Base-by-base conservation (phyloP, 2,888 invertebrate species). In the Merodon equestris region DNA sequence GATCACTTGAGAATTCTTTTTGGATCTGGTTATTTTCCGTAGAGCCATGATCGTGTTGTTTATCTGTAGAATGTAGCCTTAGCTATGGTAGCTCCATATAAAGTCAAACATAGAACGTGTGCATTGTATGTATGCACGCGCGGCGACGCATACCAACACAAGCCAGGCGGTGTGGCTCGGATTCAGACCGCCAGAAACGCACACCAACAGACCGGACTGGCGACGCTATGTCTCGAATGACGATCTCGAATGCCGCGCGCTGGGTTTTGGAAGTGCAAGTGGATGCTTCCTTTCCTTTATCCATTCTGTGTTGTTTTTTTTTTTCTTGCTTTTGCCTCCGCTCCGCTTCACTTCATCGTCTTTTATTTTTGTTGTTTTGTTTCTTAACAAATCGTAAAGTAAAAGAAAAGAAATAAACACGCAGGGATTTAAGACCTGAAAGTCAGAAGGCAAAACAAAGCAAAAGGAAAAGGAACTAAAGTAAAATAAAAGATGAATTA, bases 191-290 rank as follows among this genome's bases (percentile, higher is more conserved):
- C 64, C 74, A 79, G 64, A 60, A 64, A 79, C 79, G 64, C 74
- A 79, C 79, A 79, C 79, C 9, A 70, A 14, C 17, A 60, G 60
- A 74, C 63, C 15, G 74, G 64, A 79, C 79, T 79, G 79, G 79
- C 79, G 79, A 79, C 79, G 79, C 74, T 79, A 79, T 79, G 79
- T 79, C 79, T 79, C 79, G 79, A 67, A 79, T 74, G 79, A 74
- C 79, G 74, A 74, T 79, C 79, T 70, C 74, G 70, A 70, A 50
- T 68, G 68, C 63, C 68, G 67, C 63, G 67, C 77, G 15, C 38
- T 67, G 74, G 66, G 45, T 72, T 72, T 72, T 10, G 18, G 58
- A 54, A 79, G 44, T 74, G 79, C 79, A 79, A 79, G 79, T 79
- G 79, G 79, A 79, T 79, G 68, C 74, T 79, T 79, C 79, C 79